phyloP scores from a whole-genome alignment of 2,888 invertebrate genomes.

The Copidosoma aretas region DNA sequence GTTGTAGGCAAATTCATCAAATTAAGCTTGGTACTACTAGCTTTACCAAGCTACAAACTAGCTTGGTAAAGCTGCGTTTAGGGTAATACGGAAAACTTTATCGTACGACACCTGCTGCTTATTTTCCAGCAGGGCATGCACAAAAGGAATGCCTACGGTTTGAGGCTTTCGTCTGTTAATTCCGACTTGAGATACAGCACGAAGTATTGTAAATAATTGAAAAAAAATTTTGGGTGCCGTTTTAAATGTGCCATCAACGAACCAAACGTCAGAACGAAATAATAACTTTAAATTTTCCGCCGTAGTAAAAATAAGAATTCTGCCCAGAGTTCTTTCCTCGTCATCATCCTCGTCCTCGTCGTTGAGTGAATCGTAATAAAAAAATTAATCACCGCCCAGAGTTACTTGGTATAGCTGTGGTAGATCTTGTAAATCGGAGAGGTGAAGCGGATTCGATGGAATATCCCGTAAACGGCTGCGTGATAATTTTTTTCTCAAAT shows the following conservation, averaged over 20 bases:
- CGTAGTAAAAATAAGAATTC: not conserved
- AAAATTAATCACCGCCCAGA: not conserved
- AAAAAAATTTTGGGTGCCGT: too few relatives aligned
- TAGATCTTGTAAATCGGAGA: not conserved
- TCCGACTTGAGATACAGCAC: constrained; percentile 6
- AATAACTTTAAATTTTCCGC: not conserved
- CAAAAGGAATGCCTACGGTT: constrained; percentile 20
- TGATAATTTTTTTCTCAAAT: not conserved
- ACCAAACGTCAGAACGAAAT: not conserved
- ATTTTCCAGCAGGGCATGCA: constrained; percentile 20
- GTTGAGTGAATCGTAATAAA: not conserved
- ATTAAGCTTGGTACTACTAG: not conserved
- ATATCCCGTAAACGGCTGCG: not conserved
- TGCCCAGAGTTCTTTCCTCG: not conserved
- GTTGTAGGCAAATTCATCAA: not conserved
- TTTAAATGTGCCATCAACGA: too few relatives aligned
- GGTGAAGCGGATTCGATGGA: not conserved
- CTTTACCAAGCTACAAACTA: too few relatives aligned
- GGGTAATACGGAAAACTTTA: constrained; percentile 8
- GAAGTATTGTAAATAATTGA: constrained; percentile 25
- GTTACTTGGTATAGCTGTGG: not conserved
- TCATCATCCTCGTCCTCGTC: constrained; percentile 1
- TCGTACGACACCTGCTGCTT: not conserved
- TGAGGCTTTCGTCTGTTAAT: not conserved
- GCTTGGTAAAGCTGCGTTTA: constrained; percentile 4